Evolutionary conservation across 2,113 vertebrate genomes (phyloP).

Genomic region (Beaufortia kweichowensis): DNA sequence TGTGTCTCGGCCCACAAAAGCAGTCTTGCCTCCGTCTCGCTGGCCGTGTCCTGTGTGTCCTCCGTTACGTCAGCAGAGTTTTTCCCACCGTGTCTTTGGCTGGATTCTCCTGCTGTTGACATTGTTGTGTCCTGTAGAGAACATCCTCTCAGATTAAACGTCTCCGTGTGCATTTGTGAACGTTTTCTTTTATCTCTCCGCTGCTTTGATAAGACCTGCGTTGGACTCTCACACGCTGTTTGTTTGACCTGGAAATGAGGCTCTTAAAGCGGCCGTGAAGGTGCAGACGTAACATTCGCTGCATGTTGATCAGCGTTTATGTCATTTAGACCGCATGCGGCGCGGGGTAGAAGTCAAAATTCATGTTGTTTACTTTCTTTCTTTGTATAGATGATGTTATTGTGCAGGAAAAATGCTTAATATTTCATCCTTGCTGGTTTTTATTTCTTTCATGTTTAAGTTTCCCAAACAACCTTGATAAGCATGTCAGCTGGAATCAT

Average conservation of each 20-base stretch:
- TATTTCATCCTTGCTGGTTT: too few species aligned
- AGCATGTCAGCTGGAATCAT: background rate
- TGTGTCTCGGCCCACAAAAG: background rate
- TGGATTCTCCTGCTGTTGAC: constrained; percentile 19
- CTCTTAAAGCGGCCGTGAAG: background rate
- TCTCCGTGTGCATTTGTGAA: constrained; percentile 18
- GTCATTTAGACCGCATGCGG: background rate
- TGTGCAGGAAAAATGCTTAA: too few species aligned
- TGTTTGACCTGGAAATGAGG: constrained; percentile 29
- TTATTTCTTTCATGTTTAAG: background rate
- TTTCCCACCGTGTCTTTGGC: constrained; percentile 20
- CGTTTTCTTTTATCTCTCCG: constrained; percentile 35
- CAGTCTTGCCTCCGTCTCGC: background rate
- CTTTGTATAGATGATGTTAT: too few species aligned
- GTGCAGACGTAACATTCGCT: constrained; percentile 32
- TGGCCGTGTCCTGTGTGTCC: background rate
- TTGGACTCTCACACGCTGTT: constrained; percentile 20
- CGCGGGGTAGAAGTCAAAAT: background rate
- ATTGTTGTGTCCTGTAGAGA: constrained; percentile 37
- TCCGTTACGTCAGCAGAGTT: constrained; percentile 27
- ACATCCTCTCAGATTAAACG: constrained; percentile 26
- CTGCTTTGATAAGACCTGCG: constrained; percentile 45
- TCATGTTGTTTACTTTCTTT: background rate
- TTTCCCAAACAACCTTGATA: background rate
- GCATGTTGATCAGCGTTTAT: constrained; percentile 10